Percentiles rank a stretch among this genome's conserved stretches.
Evolutionary conservation across 1,140 invertebrate genomes (phyloP).

Genomic region (Leucophenga varia): DNA sequence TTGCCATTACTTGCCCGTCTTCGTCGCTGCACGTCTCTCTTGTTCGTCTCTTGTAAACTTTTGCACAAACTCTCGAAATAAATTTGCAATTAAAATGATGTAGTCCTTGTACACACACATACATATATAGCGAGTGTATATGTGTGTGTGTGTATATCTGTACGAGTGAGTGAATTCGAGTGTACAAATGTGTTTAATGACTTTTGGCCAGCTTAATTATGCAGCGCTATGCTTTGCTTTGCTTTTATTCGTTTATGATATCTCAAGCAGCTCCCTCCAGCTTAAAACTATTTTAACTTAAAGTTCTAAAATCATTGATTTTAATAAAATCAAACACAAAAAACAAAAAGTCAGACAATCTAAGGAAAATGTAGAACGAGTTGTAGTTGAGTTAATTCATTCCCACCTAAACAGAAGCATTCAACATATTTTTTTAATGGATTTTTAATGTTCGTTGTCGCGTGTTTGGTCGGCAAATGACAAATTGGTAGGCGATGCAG

Average conservation of each 20-base stretch:
- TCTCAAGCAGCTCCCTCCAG: no score
- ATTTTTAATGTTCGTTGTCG: no score
- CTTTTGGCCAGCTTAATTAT: neutral
- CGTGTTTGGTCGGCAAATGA: no score
- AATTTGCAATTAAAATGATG: slow-evolving; percentile 49
- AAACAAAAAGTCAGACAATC: no score
- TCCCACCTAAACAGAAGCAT: slow-evolving; percentile 5
- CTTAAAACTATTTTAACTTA: slow-evolving; percentile 1
- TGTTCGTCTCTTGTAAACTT: no score
- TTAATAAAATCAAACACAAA: no score
- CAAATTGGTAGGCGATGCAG: no score
- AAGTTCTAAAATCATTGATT: slow-evolving; percentile 23
- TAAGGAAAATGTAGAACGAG: no score
- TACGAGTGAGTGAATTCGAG: slow-evolving; percentile 6
- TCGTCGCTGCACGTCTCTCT: slow-evolving; percentile 29
- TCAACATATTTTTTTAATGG: slow-evolving; percentile 10
- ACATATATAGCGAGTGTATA: slow-evolving; percentile 24
- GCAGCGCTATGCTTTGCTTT: no score
- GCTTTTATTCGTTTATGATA: no score
- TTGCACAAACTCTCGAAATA: no score
- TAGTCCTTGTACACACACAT: slow-evolving; percentile 14
- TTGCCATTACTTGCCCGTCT: slow-evolving; percentile 32
- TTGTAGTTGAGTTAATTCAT: slow-evolving; percentile 3
- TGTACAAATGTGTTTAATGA: slow-evolving; percentile 1
- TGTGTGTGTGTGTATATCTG: neutral